phyloP scores from a whole-genome alignment of 1,140 invertebrate species.

The Mizuhopecten yessoensis region DNA sequence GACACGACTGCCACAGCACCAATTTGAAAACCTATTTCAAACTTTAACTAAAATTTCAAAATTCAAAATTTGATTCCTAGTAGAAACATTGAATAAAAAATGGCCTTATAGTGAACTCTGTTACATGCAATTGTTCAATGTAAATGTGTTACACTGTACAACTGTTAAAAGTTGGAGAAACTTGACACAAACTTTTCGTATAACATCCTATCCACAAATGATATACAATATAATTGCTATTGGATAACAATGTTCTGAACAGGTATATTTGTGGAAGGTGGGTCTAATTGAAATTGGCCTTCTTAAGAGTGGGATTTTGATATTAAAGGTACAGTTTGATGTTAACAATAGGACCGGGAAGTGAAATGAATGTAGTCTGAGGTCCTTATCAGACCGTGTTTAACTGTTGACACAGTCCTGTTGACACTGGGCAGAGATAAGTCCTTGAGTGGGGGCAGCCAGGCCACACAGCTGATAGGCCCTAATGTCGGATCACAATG shows the following conservation, averaged over 20 bases:
- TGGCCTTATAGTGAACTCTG: no score
- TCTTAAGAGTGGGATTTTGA: background rate
- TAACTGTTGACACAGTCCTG: background rate
- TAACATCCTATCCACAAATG: no score
- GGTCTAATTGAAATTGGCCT: background rate
- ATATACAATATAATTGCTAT: background rate
- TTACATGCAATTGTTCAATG: no score
- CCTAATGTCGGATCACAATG: background rate
- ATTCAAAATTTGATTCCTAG: no score
- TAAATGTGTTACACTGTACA: no score
- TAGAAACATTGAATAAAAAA: no score
- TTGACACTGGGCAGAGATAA: background rate
- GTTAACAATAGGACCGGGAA: background rate
- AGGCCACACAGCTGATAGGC: background rate
- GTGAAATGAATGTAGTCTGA: background rate
- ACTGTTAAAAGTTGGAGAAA: no score
- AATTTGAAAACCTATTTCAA: no score
- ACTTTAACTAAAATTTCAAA: no score
- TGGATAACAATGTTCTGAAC: background rate
- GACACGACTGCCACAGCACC: no score
- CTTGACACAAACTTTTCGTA: no score
- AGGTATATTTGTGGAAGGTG: background rate
- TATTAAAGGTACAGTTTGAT: background rate
- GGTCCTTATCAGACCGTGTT: background rate
- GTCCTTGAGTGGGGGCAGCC: background rate